Evolutionary conservation across 2,888 invertebrate genomes (phyloP), one percentile per base, ranked within the genome.

Genomic region (Nezara viridula): DNA sequence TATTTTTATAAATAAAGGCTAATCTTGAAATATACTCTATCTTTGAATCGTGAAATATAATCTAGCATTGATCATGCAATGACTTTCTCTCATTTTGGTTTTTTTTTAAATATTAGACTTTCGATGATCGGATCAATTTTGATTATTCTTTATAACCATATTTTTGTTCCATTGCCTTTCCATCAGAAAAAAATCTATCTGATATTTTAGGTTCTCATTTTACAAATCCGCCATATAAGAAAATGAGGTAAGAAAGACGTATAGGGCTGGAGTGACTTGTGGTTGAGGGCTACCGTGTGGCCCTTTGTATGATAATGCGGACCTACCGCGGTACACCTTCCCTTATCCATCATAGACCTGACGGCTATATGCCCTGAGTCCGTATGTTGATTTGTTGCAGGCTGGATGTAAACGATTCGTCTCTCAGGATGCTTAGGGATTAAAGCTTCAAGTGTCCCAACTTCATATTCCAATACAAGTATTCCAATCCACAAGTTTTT

Each of bases 241-340:
- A 60, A 60, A 60, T 60, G 66, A 37, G 19, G 32, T 73, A 73
- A 73, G 81, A n/a, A 81, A 81, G 81, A 81, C 44, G 81, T 81
- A 81, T 81, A n/a, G 47, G 81, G 44, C 10, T 0, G 2, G 81
- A 44, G 81, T 81, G 81, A 81, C 81, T 81, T n/a, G 81, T 81
- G 81, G 81, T n/a, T 44, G 81, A 81, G 86, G 86, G 86, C 86
- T 86, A 86, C 86, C 32, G 86, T 19, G 5, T 21, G 19, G 50
- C 86, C 86, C 86, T 86, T 86, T 86, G 86, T 86, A 86, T 86
- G 86, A 86, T 86, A 86, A 86, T 86, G 49, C 50, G 52, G 86
- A 86, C 86, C 86, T 86, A 86, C 86, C 86, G 86, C 86, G 52
- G 37, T 27, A 47, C 44, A 47, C 47, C 44, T 37, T 27, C 27